Evolutionary conservation across 1,140 invertebrate genomes (phyloP).

Genomic region (Gonioctena quinquepunctata): DNA sequence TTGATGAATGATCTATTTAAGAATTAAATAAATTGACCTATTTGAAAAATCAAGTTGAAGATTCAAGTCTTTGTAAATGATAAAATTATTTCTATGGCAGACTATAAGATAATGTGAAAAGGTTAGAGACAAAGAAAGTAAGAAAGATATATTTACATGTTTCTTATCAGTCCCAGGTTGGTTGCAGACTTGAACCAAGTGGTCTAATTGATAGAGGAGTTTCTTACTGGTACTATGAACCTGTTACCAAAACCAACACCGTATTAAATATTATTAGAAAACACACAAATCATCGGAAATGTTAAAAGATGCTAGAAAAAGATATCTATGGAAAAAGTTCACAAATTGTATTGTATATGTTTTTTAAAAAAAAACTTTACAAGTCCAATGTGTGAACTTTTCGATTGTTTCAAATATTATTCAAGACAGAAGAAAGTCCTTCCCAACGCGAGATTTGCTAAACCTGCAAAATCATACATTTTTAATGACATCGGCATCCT

Average conservation of each 20-base stretch:
- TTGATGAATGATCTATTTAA: too few species aligned
- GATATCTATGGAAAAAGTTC: background rate
- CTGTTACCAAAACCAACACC: conserved; percentile 64
- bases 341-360: background rate
- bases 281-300: background rate
- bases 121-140: background rate
- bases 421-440: background rate
- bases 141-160: conserved; percentile 65
- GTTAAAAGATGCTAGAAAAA: background rate
- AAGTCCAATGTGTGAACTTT: background rate
- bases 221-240: conserved; percentile 97
- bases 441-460: background rate
- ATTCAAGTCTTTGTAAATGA: too few species aligned
- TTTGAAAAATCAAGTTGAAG: too few species aligned
- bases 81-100: too few species aligned
- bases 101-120: background rate
- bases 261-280: conserved; percentile 30
- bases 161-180: conserved; percentile 79
- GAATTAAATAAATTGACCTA: too few species aligned
- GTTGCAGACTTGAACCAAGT: conserved; percentile 94
- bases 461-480: conserved; percentile 41
- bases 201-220: conserved; percentile 92
- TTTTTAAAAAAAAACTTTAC: background rate
- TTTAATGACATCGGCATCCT: conserved; percentile 46
- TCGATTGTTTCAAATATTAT: background rate